Percentiles rank a stretch among this genome's conserved stretches.
phyloP scores from a whole-genome alignment of 1,140 invertebrate species.

The Thaumatotibia leucotreta region DNA sequence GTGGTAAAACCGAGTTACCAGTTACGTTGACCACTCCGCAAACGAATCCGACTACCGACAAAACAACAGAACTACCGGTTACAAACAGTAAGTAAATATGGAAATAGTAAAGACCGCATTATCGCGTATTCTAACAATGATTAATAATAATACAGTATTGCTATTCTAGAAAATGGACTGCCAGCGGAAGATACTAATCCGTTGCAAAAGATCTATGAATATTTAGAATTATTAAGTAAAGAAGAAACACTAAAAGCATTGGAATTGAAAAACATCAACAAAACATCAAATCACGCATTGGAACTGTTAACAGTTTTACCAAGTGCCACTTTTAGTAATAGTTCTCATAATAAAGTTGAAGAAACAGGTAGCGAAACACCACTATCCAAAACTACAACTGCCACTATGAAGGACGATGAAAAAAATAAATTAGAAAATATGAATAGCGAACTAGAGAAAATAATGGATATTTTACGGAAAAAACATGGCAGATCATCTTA shows the following conservation, averaged over 20 bases:
- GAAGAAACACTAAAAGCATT: neutral
- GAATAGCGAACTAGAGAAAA: slow-evolving; percentile 26
- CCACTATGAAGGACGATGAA: slow-evolving; percentile 9
- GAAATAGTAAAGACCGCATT: neutral
- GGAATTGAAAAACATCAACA: neutral
- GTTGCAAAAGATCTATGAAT: neutral
- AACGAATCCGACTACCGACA: neutral
- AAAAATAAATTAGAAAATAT: slow-evolving; percentile 22
- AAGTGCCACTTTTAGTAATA: neutral
- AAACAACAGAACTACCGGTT: neutral
- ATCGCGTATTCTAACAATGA: too few species aligned
- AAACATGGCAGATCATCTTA: neutral
- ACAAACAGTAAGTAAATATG: neutral
- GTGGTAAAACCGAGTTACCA: neutral
- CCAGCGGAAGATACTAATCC: neutral
- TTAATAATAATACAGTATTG: neutral
- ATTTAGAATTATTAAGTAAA: neutral
- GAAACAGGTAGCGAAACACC: neutral
- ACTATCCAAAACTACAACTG: neutral
- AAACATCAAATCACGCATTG: neutral
- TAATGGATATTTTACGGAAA: slow-evolving; percentile 26
- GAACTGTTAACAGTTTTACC: neutral
- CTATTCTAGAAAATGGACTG: neutral
- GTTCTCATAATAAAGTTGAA: neutral
- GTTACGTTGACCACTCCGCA: neutral